phyloP scores from a whole-genome alignment of 2,888 invertebrate genomes.

The Rotaria magnacalcarata region DNA sequence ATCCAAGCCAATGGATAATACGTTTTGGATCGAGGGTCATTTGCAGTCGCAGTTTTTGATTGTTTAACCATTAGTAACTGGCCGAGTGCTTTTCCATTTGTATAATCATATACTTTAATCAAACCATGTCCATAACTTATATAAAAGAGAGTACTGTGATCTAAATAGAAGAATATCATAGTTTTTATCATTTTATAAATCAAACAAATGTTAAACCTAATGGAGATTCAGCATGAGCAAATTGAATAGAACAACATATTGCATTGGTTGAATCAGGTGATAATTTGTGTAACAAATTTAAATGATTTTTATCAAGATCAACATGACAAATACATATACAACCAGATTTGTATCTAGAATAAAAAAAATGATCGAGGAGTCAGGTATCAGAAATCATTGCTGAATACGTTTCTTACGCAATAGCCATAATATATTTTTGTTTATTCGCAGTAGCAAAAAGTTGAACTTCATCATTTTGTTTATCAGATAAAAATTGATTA shows the following conservation, averaged over 20 bases:
- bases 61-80: background rate
- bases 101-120: constrained; percentile 7
- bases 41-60: background rate
- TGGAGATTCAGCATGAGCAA: background rate
- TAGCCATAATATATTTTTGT: constrained; percentile 13
- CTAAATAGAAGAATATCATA: background rate
- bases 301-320: background rate
- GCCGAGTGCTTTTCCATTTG: constrained; percentile 7
- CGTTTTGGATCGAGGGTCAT: background rate
- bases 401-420: background rate
- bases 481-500: background rate
- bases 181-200: too few species aligned
- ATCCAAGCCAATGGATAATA: constrained; percentile 23
- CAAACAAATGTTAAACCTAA: background rate
- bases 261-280: background rate
- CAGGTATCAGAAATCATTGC: background rate
- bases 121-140: background rate
- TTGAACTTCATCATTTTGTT: constrained; percentile 19
- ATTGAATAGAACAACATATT: background rate
- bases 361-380: background rate
- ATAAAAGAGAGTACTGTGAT: constrained; percentile 4
- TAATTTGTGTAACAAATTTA: background rate
- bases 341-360: background rate
- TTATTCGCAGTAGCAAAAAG: background rate
- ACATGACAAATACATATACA: background rate